Conservation (phyloP, 2,888 invertebrate genomes). For the Erebia epiphron region DNA sequence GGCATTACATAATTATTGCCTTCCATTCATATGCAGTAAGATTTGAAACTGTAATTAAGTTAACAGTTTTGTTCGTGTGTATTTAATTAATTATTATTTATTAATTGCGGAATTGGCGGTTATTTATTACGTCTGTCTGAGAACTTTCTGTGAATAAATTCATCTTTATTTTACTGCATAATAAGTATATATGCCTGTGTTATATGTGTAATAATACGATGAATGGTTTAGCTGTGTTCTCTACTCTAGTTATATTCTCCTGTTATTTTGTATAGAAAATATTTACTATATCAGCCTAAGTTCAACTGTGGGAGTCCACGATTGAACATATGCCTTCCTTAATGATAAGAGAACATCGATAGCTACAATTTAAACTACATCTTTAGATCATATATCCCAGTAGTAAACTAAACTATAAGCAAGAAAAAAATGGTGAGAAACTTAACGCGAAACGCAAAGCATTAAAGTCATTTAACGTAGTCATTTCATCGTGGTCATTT, state of each 20-base stretch:
- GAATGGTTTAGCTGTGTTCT: too few species aligned
- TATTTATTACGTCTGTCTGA: neutral
- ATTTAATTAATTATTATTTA: neutral
- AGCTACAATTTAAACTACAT: neutral
- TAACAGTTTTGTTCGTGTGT: neutral
- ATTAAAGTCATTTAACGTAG: neutral
- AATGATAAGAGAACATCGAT: too few species aligned
- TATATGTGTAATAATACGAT: too few species aligned
- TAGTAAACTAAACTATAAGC: neutral
- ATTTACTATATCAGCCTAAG: too few species aligned
- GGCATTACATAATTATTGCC: conserved; percentile 1
- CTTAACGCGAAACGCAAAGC: neutral
- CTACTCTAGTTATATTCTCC: too few species aligned
- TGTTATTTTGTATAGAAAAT: too few species aligned
- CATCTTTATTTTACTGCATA: neutral
- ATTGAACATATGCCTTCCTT: too few species aligned
- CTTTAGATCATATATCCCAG: neutral
- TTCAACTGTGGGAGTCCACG: too few species aligned
- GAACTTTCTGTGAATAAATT: neutral
- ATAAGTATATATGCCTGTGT: too few species aligned
- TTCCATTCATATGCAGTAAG: neutral
- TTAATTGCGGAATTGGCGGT: conserved; percentile 1
- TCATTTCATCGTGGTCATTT: neutral
- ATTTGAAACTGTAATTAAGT: neutral
- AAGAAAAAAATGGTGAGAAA: neutral